Base-by-base conservation (phyloP, 92 coral and sea anemone species). In the Metridium senile region DNA sequence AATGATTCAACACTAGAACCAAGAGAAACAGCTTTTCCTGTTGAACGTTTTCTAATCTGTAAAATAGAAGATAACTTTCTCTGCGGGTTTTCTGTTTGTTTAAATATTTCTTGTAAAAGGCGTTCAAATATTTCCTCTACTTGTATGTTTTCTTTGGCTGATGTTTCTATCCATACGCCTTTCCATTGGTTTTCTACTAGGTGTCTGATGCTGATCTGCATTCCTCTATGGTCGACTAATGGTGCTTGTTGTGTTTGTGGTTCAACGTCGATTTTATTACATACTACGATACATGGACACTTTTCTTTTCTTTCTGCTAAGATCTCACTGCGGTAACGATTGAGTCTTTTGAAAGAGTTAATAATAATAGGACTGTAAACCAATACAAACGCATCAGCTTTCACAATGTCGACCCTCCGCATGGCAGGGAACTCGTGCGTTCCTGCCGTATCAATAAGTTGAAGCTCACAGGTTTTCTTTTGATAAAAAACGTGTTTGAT, bases 371-470 rank as follows among this genome's bases (percentile, higher is more conserved):
- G 62, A 9, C 97, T 93, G 61, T 92, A 95, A 16, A 95, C 97
- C 10, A 95, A 70, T 9, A 95, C 78, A 26, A 95, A 75, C 1
- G 93, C 97, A 59, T 95, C 99, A 0, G 97, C 86, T 53, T 95
- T 95, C 13, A 78, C 71, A 65, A 95, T 95, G 28, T 89, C 95
- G 1, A 95, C 88, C 35, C 86, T 75, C 62, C 99, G 78, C 99
- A 95, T 95, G 22, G 93, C 99, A 1, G 99, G 97, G 57, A 95
- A 95, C 46, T 95, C 97, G 67, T 95, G 91, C 45, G 87, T 76
- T 17, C 99, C 99, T 13, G 99, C 86, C 0, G 93, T 95, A 51
- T 95, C 99, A n/a, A 95, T 82, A 52, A 95, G 82, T 39, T 88
- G 95, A 25, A 95, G 90, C 39, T 90, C 88, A 33, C 86, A 92